phyloP scores from a whole-genome alignment of 2,797 vertebrate genomes.

The Margarornis squamiger region DNA sequence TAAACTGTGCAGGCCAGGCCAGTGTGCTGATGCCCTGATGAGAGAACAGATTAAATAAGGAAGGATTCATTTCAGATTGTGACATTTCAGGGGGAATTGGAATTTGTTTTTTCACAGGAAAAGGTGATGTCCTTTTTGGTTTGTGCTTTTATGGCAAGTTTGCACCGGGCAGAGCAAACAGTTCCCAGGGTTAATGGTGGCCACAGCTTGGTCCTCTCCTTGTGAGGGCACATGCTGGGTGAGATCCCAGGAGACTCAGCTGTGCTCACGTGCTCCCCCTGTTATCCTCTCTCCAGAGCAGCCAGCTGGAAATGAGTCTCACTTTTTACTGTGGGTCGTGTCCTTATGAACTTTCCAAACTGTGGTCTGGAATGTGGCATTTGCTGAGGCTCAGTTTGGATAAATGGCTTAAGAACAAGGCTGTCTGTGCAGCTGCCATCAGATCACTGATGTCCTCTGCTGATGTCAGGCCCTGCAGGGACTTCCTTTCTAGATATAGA shows the following conservation, averaged over 20 bases:
- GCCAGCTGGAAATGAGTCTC: neutral
- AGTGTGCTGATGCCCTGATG: neutral
- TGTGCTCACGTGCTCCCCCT: neutral
- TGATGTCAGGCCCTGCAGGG: neutral
- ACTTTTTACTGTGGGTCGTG: fast-evolving
- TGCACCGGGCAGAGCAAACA: neutral
- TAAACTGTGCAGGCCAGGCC: neutral
- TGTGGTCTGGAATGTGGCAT: neutral
- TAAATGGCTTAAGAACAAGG: neutral
- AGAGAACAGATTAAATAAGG: neutral
- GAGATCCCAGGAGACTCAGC: neutral
- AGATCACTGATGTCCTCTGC: neutral
- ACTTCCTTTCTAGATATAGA: neutral
- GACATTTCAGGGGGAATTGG: neutral
- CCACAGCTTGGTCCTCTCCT: neutral
- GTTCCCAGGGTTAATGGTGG: neutral
- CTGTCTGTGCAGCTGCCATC: neutral
- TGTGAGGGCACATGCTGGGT: neutral
- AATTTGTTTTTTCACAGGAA: neutral
- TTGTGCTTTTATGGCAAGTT: neutral
- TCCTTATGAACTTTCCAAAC: neutral
- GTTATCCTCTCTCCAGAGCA: neutral
- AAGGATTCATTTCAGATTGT: neutral
- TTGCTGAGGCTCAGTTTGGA: neutral
- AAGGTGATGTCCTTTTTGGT: neutral